Percentiles rank a stretch among this genome's conserved stretches.
phyloP scores from a whole-genome alignment of 2,113 vertebrate genomes.

The Mustela lutreola region DNA sequence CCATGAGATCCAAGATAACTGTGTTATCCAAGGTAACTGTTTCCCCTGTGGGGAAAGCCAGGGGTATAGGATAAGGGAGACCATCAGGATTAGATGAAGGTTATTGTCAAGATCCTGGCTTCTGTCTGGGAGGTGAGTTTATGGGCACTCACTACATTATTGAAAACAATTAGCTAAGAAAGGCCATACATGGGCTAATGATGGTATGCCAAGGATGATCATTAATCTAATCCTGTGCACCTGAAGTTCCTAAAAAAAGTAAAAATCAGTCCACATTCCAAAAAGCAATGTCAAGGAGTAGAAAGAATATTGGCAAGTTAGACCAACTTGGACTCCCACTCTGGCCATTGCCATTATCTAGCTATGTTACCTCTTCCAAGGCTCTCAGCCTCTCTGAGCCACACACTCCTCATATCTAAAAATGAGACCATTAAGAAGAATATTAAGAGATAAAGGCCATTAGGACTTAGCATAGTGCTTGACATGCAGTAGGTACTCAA shows the following conservation, averaged over 20 bases:
- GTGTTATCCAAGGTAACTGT: not conserved
- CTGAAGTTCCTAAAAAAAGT: not conserved
- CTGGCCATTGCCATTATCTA: not conserved
- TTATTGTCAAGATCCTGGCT: not conserved
- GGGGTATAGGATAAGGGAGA: not conserved
- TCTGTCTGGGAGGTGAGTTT: not conserved
- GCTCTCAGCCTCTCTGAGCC: not conserved
- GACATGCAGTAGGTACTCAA: not conserved
- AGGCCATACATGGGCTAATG: not conserved
- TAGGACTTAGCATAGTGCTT: not conserved
- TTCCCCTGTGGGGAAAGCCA: not conserved
- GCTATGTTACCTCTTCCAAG: not conserved
- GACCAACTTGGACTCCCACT: not conserved
- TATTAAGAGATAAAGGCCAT: not conserved
- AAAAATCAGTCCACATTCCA: not conserved
- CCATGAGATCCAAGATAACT: not conserved
- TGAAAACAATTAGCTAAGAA: not conserved
- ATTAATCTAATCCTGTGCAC: not conserved
- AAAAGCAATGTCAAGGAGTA: not conserved
- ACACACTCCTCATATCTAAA: not conserved
- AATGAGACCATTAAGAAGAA: not conserved
- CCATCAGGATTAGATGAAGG: not conserved
- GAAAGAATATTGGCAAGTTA: not conserved
- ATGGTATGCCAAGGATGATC: not conserved
- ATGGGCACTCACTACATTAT: not conserved